phyloP scores from a whole-genome alignment of 1,140 invertebrate genomes.

The Saxidomus purpurata region DNA sequence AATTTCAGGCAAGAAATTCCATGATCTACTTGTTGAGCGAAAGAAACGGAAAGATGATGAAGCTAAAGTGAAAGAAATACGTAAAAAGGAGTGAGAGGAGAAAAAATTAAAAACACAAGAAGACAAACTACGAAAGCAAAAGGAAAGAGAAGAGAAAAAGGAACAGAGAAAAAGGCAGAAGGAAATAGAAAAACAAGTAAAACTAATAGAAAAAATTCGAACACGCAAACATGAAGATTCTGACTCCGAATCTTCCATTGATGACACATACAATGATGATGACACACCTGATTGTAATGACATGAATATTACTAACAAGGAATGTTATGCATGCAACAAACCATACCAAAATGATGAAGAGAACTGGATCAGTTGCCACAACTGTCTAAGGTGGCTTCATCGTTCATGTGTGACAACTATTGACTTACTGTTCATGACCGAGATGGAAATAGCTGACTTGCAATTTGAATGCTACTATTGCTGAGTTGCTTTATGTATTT shows the following conservation, averaged over 20 bases:
- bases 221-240: background rate
- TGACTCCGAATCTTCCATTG: background rate
- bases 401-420: background rate
- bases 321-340: background rate
- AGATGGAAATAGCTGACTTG: background rate
- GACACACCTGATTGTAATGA: background rate
- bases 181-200: too few relatives aligned
- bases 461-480: conserved; percentile 18
- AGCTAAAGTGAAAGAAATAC: background rate
- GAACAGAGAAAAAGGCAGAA: background rate
- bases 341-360: background rate
- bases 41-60: background rate
- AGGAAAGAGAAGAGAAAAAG: background rate
- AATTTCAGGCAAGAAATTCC: background rate
- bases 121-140: background rate
- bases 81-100: background rate
- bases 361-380: background rate
- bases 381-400: background rate
- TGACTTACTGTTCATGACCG: background rate
- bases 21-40: background rate
- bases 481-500: too few relatives aligned
- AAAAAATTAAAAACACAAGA: background rate
- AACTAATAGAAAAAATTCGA: background rate
- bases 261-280: background rate
- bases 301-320: background rate